Base-by-base conservation (phyloP, 2,888 invertebrate genomes). In the Imbricaverruca yamaguchii region DNA sequence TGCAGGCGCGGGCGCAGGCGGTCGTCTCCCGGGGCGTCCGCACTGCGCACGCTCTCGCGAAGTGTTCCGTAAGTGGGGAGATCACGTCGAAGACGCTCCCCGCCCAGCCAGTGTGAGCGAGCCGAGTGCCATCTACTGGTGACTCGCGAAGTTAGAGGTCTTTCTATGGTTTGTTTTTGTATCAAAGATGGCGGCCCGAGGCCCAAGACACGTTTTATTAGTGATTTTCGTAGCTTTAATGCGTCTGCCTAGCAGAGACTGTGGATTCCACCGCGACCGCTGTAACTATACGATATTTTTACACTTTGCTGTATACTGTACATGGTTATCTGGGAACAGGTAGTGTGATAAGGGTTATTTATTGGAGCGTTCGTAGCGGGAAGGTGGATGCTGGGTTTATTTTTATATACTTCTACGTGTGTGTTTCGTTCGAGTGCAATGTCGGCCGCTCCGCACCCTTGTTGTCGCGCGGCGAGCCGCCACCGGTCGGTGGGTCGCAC, bases 201-300 rank as follows among this genome's bases (percentile, higher is more conserved):
- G 74, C 74, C 74, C 74, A 74, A 74, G 74, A 74, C 74, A 74
- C 55, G 74, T 74, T 74, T 74, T 74, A 74, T 74, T 74, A 74
- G 74, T 74, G 74, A 74, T 74, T 74, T 74, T 74, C 74, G 74
- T 74, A 74, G 74, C 74, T 74, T 74, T 74, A 74, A 74, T 74
- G 53, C 55, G 55, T 74, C 74, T 74, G 74, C 74, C 74, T 55
- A 74, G 74, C 74, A 74, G 74, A 74, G 55, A 74, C 53, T 39
- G 65, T 74, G 55, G 69, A 69, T 13, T 39, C 39, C 10, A 39
- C 25, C 69, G 13, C 39, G 23, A 69, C 69, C 69, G 18, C 15
- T 74, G 74, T 74, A 55, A 74, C 74, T 55, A 74, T 74, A 74
- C 74, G 53, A 74, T 74, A 74, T 74, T 74, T 74, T 74, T 74